Evolutionary conservation across 2,797 vertebrate species (phyloP), one percentile per base, ranked within the genome.

Genomic region (Calcarius lapponicus): DNA sequence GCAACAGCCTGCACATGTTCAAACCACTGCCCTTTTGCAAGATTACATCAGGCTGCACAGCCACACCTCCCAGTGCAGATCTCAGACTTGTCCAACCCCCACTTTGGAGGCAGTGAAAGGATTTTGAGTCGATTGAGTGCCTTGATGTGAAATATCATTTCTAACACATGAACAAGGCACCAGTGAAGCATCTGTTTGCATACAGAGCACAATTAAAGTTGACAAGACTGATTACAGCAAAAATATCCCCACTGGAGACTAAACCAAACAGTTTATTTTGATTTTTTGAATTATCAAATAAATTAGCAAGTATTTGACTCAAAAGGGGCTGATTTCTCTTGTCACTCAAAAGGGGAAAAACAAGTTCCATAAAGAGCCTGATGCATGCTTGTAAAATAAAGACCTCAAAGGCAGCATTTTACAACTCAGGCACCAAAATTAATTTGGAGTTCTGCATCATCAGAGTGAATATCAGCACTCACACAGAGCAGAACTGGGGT

Each of bases 1-100:
- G 53, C 38, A 92, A 64, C 48, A 80, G 70, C 66, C 43, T 45
- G 74, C 58, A 62, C 58, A 32, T 22, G 64, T 74, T 25, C 58
- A 81, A 95, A 87, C 86, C 85, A 36, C 32, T 76, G 87, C 67
- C 79, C 81, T 85, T 81, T 73, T 66, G 64, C 78, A 84, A 65
- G 66, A 73, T 92, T 76, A 57, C 43, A 36, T 16, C 18, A 2
- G 51, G 56, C 70, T 65, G 71, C 43, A 47, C 51, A 80, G 62
- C 43, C 82, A 90, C 85, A 83, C 61, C 85, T 84, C 51, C 47
- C 48, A 66, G 32, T 21, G 66, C 66, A 72, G 13, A 66, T 14
- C 64, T 75, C 70, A 72, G 79, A 14, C 9, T 72, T 24, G 20
- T 69, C 70, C 83, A 90, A 21, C 18, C 34, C 70, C 32, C 5